Evolutionary conservation across 2,888 invertebrate species (phyloP).

Genomic region (Calliopum simillimum): DNA sequence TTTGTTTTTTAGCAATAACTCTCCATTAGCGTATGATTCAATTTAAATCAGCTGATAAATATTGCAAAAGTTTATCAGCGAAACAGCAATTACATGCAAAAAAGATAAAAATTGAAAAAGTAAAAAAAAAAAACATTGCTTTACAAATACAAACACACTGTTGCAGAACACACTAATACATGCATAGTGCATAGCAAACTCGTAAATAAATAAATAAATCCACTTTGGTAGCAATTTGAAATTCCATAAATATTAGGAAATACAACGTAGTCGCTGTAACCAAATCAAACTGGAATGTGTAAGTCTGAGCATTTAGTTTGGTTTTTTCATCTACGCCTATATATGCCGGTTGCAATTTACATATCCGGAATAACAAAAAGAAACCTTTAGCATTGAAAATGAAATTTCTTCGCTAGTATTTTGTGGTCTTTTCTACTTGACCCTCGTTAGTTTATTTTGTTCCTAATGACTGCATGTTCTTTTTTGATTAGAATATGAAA

Average conservation of each 20-base stretch:
- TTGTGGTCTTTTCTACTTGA: too few relatives aligned
- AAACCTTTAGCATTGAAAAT: too few relatives aligned
- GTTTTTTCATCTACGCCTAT: too few relatives aligned
- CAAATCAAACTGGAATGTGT: too few relatives aligned
- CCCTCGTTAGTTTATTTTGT: background rate
- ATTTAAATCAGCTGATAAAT: slow-evolving; percentile 32
- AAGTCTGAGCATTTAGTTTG: too few relatives aligned
- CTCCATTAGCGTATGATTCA: slow-evolving; percentile 31
- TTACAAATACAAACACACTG: background rate
- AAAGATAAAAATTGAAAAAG: slow-evolving; percentile 18
- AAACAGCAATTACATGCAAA: background rate
- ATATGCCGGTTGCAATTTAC: background rate
- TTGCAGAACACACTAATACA: background rate
- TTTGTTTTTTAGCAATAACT: slow-evolving; percentile 23
- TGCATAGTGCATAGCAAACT: background rate
- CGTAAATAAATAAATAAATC: slow-evolving; percentile 19
- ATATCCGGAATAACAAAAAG: background rate
- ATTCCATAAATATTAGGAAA: slow-evolving; percentile 21
- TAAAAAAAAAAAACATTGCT: slow-evolving; percentile 13
- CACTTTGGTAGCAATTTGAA: slow-evolving; percentile 23
- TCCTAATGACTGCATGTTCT: too few relatives aligned
- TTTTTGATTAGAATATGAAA: too few relatives aligned
- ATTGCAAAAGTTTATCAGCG: slow-evolving; percentile 29
- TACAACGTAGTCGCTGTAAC: too few relatives aligned
- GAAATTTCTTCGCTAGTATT: too few relatives aligned